Evolutionary conservation across 2,797 vertebrate genomes (phyloP), one percentile per base, ranked within the genome.

Genomic region (Choloepus didactylus): DNA sequence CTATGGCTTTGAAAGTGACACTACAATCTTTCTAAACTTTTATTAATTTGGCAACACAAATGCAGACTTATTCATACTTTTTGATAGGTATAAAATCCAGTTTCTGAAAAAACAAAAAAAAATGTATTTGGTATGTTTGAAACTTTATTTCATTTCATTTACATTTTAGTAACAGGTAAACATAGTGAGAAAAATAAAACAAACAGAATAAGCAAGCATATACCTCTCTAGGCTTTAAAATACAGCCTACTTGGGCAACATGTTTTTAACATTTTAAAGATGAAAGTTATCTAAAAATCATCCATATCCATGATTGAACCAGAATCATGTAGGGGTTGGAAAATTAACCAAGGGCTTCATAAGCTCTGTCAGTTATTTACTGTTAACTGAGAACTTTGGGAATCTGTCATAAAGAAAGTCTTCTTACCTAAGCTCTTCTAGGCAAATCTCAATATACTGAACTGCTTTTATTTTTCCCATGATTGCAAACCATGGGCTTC

Each of bases 41-140:
- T 85, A 95, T 77, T 90, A 86, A 93, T 87, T 96, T 73, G 76
- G 29, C 9, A 51, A 64, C 2, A n/a, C 4, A 91, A 91, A 95
- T 88, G 35, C 19, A 94, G 35, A 93, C 82, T 72, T 80, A 4
- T 35, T 88, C 41, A 21, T 69, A 35, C 7, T 87, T 85, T 80
- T 16, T 69, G 23, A 60, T 64, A 62, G 7, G 14, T 56, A 66
- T 1, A n/a, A 49, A 64, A 76, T 69, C 12, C 31, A 79, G 14
- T 38, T 86, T 49, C 12, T 75, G 44, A 29, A 46, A 9, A 75
- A 75, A 31, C 7, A 8, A 5, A 62, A n/a, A 27, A 59, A 75
- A 77, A 14, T 60, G 9, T 41, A 41, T 15, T 3, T 66, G 1
- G 1, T 14, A 9, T 64, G 3, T n/a, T 38, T 64, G 11, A 77